Conservation (phyloP, 2,888 invertebrate species). For the Calameuta filiformis region DNA sequence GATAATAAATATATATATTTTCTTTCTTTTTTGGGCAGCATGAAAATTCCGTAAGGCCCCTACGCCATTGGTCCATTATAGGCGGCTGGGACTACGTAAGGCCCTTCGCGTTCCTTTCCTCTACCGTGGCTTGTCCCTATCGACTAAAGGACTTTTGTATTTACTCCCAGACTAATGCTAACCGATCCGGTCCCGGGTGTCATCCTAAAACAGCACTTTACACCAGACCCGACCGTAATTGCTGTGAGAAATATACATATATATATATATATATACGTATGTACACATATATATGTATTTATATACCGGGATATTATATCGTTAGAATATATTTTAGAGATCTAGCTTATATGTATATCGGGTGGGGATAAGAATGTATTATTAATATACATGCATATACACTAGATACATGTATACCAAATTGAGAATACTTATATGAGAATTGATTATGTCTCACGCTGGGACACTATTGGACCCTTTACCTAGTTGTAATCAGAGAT, state of each 20-base stretch:
- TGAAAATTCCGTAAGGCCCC: not conserved
- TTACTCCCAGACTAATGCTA: not conserved
- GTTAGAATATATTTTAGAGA: not conserved
- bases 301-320: not conserved
- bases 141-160: not conserved
- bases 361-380: not conserved
- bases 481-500: not conserved
- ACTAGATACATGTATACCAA: not conserved
- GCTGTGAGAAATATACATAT: conserved; percentile 1
- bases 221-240: not conserved
- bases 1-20: not conserved
- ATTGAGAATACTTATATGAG: not conserved
- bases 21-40: not conserved
- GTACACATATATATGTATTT: not conserved
- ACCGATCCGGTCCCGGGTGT: conserved; percentile 1
- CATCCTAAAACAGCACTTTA: conserved; percentile 7
- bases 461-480: not conserved
- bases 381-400: not conserved
- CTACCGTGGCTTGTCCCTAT: conserved; percentile 13
- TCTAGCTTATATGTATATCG: not conserved
- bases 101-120: conserved; percentile 13
- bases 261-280: not conserved
- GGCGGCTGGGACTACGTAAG: not conserved
- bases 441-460: not conserved
- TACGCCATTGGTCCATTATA: conserved; percentile 1